A percentile compares a stretch with the other conserved stretches of the same genome.
phyloP scores from a whole-genome alignment of 2,797 vertebrate species.

The Euphonia xanthogaster region DNA sequence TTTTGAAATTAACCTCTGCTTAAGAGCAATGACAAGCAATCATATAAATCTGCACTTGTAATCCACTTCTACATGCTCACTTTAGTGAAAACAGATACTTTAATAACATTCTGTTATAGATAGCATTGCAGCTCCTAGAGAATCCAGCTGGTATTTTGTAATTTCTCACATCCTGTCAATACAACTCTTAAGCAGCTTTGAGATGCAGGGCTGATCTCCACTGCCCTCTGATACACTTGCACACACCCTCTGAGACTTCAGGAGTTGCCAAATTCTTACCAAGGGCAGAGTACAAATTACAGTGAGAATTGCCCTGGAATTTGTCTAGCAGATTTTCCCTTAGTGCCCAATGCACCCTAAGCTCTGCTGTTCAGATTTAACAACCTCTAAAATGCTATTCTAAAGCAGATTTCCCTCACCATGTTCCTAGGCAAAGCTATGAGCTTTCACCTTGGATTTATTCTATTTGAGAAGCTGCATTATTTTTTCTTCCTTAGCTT shows the following conservation, averaged over 20 bases:
- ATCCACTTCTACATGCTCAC: background rate
- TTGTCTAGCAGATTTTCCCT: background rate
- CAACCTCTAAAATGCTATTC: background rate
- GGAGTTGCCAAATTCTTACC: background rate
- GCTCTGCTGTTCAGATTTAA: background rate
- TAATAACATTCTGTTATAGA: background rate
- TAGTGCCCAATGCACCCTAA: background rate
- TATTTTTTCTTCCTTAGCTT: background rate
- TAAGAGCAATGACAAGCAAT: background rate
- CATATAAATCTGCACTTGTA: background rate
- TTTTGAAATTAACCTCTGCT: background rate
- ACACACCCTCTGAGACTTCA: background rate
- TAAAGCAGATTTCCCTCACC: background rate
- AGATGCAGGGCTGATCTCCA: background rate
- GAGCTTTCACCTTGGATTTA: background rate
- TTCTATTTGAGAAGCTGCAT: background rate
- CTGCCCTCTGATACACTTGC: background rate
- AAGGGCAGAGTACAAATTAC: background rate
- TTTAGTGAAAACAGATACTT: background rate
- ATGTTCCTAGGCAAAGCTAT: background rate
- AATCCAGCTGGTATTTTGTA: background rate
- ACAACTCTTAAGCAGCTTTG: background rate
- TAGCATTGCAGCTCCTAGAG: background rate
- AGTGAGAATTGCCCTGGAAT: background rate
- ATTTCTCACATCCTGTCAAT: background rate